Base-by-base conservation (phyloP, 2,797 vertebrate genomes). In the Lagorchestes hirsutus region DNA sequence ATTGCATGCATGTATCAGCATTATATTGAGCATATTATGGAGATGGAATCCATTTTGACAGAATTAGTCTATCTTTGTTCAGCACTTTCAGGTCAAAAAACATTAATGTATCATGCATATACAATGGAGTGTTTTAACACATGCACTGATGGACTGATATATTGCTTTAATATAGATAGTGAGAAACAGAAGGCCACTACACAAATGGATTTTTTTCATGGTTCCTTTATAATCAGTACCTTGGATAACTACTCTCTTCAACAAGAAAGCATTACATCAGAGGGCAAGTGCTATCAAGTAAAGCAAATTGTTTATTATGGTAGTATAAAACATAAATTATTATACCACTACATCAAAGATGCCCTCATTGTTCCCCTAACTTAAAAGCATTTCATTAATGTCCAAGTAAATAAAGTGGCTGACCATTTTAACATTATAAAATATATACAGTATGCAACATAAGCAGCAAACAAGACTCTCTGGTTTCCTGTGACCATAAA, bases 101-200 rank as follows among this genome's bases (percentile, higher is more conserved):
- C 57, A 92, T 2, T 90, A 1, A 67, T 91, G 10, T 93, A 55
- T 46, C 90, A 46, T 95, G 11, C 59, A 31, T 90, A 94, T 95
- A 92, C 34, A 91, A 13, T 55, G 67, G 28, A 9, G n/a, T 55
- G 57, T 94, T 92, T 55, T 55, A 46, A 94, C 92, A 90, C n/a
- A 18, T 94, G 1, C 90, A 54, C 82, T 67, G 92, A 57, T 31
- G 92, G 34, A 93, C 31, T 93, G 94, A 93, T 52, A 92, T 28
- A 82, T 92, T 59, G 52, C 52, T 95, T 96, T 92, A 94, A 95
- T 92, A 62, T 94, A 93, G 74, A 93, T 74, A 90, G 16, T 82
- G 90, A 92, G 92, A 96, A 94, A 93, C 34, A 92, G 91, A 94
- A 94, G 12, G 87, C 1, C 90, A 91, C 31, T 95, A 94, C 74